These are phyloP conservation scores for Microtus montanus DNA, from an alignment of 2,113 vertebrate species.

Conservation along the genomic window DNA sequence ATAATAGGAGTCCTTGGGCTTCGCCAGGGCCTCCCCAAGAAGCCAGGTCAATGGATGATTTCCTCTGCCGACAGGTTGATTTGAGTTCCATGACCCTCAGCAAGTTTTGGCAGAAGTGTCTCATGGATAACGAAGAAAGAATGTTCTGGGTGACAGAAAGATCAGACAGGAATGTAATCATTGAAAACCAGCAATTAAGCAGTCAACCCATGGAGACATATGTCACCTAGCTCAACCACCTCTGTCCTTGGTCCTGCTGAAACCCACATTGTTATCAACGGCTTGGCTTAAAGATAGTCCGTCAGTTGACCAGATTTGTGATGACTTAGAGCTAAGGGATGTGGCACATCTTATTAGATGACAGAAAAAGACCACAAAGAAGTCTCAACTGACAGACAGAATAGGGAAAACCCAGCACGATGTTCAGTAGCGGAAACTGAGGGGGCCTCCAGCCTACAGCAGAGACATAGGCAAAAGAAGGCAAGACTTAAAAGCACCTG, in stretches of 20 bases:
- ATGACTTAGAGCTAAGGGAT: conserved; percentile 35
- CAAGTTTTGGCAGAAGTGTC: background rate
- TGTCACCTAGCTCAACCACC: background rate
- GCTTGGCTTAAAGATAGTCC: background rate
- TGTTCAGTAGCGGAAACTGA: background rate
- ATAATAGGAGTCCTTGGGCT: background rate
- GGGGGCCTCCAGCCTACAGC: background rate
- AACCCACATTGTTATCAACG: background rate
- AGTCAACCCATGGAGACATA: background rate
- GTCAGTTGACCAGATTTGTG: background rate
- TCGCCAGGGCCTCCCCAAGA: background rate
- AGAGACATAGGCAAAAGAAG: background rate
- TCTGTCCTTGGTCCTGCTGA: conserved; percentile 3
- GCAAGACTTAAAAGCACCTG: background rate
- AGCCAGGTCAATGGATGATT: background rate
- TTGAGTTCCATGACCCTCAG: conserved; percentile 4
- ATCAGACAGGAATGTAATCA: background rate
- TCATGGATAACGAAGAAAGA: background rate
- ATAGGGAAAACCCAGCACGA: background rate
- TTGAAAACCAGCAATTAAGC: conserved; percentile 4
- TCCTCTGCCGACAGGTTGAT: background rate
- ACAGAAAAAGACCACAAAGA: conserved; percentile 32
- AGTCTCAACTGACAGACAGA: background rate
- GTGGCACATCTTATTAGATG: background rate
- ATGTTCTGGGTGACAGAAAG: conserved; percentile 25